Conservation (phyloP, 2,113 vertebrate species). For the Erythrocercus mccallii region DNA sequence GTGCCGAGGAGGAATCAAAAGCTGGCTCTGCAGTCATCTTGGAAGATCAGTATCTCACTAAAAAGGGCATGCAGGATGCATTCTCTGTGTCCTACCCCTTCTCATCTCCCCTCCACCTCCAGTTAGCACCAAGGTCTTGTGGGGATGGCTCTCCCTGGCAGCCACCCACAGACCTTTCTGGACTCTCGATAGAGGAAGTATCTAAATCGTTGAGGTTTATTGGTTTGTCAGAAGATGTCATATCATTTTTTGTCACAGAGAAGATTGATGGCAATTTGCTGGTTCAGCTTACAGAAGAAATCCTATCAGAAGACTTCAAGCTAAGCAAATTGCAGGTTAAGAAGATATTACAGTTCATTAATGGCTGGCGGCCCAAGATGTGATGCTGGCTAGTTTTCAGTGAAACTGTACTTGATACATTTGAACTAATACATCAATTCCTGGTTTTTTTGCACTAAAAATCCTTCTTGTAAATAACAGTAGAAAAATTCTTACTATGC, state of each 20-base stretch:
- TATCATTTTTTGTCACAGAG: conserved; percentile 88
- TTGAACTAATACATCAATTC: conserved; percentile 64
- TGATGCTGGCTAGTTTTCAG: background rate
- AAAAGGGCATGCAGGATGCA: conserved; percentile 73
- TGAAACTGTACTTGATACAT: conserved; percentile 30
- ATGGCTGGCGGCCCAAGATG: conserved; percentile 97
- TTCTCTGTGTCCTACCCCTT: conserved; percentile 75
- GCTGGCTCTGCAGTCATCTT: conserved; percentile 65
- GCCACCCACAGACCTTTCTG: conserved; percentile 87
- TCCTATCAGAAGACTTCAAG: conserved; percentile 95
- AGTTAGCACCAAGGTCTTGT: conserved; percentile 73
- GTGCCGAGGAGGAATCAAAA: conserved; percentile 72
- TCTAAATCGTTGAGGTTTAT: conserved; percentile 92
- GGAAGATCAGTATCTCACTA: conserved; percentile 71
- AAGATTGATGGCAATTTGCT: conserved; percentile 97
- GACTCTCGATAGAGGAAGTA: conserved; percentile 92
- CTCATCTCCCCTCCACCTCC: conserved; percentile 70
- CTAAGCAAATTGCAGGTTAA: conserved; percentile 97
- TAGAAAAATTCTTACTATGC: conserved; percentile 81
- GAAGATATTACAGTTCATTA: conserved; percentile 97
- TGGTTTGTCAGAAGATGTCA: conserved; percentile 89
- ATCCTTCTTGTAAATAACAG: conserved; percentile 77
- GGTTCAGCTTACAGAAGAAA: conserved; percentile 94
- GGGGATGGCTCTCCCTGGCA: conserved; percentile 86
- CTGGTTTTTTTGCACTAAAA: conserved; percentile 82